Evolutionary conservation across 2,113 vertebrate species (phyloP).

Genomic region (Corynorhinus townsendii): DNA sequence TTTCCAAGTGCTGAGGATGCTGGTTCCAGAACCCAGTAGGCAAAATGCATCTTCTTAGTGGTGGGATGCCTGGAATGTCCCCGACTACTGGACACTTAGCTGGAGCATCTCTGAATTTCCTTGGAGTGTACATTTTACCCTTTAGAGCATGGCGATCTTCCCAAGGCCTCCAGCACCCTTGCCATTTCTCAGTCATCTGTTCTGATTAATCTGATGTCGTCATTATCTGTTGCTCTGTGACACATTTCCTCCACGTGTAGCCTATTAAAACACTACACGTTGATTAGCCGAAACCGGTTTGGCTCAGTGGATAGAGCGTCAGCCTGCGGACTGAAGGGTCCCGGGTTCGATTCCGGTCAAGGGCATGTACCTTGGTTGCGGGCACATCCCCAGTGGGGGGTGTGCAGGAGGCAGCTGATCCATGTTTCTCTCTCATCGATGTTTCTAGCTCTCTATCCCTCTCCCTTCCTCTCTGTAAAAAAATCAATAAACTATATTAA

Average conservation of each 20-base stretch:
- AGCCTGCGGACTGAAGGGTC: too few species aligned
- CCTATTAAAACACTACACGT: not conserved
- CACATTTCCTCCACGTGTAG: not conserved
- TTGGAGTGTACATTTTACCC: not conserved
- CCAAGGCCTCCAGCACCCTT: not conserved
- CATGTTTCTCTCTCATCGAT: too few species aligned
- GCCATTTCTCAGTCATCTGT: not conserved
- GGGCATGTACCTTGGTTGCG: too few species aligned
- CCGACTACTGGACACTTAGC: not conserved
- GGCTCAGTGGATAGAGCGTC: too few species aligned
- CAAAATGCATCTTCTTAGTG: not conserved
- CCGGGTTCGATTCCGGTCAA: too few species aligned
- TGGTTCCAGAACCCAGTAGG: not conserved
- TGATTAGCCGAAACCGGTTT: too few species aligned
- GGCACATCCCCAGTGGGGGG: too few species aligned
- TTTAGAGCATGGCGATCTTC: not conserved
- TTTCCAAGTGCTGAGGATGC: not conserved
- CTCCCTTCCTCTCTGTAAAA: too few species aligned
- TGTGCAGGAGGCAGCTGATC: too few species aligned
- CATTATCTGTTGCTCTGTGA: not conserved
- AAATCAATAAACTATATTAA: too few species aligned
- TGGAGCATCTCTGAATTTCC: not conserved
- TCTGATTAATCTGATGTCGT: not conserved
- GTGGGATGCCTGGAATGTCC: not conserved
- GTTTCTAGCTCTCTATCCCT: too few species aligned